phyloP scores from a whole-genome alignment of 2,888 invertebrate genomes.

The Acrocera orbiculus region DNA sequence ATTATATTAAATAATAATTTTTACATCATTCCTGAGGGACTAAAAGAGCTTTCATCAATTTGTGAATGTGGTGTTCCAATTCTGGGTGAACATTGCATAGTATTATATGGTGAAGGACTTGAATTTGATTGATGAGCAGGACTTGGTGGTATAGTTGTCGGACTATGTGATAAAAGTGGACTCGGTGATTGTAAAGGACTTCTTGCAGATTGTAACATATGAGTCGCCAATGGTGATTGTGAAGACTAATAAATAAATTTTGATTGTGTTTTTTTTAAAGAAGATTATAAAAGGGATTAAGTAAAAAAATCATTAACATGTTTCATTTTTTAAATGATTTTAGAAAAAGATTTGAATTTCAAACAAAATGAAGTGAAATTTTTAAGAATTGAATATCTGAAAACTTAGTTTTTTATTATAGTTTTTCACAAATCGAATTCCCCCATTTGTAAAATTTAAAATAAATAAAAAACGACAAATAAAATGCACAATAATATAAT shows the following conservation, averaged over 20 bases:
- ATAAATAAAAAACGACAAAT: background rate
- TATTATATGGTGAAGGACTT: constrained; percentile 36
- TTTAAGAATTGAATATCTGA: no score
- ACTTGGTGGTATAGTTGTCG: constrained; percentile 30
- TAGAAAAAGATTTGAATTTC: no score
- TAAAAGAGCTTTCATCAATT: constrained; percentile 39
- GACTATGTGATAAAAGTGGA: constrained; percentile 35
- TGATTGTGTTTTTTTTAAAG: no score
- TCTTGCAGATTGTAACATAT: constrained; percentile 29
- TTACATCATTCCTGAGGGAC: constrained; percentile 24
- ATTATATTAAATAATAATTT: background rate
- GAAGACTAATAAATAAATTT: constrained; percentile 8
- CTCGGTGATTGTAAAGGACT: constrained; percentile 38
- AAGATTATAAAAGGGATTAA: no score
- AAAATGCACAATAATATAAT: background rate
- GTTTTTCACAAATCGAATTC: no score
- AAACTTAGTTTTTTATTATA: no score
- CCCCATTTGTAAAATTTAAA: background rate
- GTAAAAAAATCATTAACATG: no score
- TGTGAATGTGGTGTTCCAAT: constrained; percentile 46
- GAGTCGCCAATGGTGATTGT: constrained; percentile 23
- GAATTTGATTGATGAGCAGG: constrained; percentile 34
- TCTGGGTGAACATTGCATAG: constrained; percentile 38
- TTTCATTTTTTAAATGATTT: background rate
- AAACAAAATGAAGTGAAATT: no score